Evolutionary conservation across 2,797 vertebrate genomes (phyloP).

Genomic region (Leucoraja ocellata): DNA sequence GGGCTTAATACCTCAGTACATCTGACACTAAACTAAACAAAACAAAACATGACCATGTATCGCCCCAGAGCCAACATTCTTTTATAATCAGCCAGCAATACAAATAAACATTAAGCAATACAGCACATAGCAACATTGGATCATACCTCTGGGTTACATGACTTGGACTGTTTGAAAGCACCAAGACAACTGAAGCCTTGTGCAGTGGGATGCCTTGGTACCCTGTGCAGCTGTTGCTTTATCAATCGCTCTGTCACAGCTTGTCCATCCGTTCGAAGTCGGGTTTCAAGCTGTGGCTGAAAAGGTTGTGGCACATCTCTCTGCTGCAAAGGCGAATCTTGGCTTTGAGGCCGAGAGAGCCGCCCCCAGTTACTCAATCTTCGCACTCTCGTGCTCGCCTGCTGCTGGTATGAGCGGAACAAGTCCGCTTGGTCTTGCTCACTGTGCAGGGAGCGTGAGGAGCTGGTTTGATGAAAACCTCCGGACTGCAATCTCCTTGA

Average conservation of each 20-base stretch:
- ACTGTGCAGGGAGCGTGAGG: neutral
- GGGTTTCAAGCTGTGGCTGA: neutral
- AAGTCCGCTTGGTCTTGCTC: neutral
- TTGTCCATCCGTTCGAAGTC: neutral
- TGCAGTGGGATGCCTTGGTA: neutral
- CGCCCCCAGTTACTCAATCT: neutral
- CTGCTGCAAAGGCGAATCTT: neutral
- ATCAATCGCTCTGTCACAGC: neutral
- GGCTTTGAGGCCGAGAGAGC: neutral
- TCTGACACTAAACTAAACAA: no score
- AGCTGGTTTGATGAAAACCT: neutral
- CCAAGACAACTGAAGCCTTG: slow-evolving; percentile 7
- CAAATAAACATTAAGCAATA: neutral
- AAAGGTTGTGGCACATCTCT: neutral
- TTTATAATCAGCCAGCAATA: neutral
- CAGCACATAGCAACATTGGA: neutral
- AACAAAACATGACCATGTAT: neutral
- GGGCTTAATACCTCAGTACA: no score
- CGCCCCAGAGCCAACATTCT: neutral
- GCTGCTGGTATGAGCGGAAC: neutral
- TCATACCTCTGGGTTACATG: slow-evolving; percentile 17
- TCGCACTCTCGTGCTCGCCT: neutral
- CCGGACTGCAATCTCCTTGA: neutral
- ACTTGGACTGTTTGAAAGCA: slow-evolving; percentile 10
- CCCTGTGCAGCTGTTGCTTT: neutral